These are phyloP conservation scores for Hirtodrosophila duncani DNA, from an alignment of 2,888 invertebrate species.

Conservation along the genomic window DNA sequence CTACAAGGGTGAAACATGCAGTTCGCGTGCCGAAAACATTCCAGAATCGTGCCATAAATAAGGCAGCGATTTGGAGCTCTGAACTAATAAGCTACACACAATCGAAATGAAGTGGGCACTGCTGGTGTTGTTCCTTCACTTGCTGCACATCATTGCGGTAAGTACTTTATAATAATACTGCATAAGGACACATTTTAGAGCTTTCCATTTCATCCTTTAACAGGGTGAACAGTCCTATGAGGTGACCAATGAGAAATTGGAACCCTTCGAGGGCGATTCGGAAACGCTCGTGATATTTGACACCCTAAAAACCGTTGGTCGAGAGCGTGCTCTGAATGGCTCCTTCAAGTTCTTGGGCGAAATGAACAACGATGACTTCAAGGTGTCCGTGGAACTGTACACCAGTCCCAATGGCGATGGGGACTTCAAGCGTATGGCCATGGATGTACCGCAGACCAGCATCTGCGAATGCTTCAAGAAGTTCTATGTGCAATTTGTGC, in stretches of 20 bases:
- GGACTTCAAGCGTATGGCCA: constrained; percentile 61
- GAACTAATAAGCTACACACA: not conserved
- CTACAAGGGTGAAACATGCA: constrained; percentile 39
- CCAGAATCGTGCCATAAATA: constrained; percentile 36
- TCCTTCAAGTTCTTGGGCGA: constrained; percentile 54
- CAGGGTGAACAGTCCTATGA: constrained; percentile 60
- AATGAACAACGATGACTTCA: constrained; percentile 64
- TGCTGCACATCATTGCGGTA: constrained; percentile 42
- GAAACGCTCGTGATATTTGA: constrained; percentile 53
- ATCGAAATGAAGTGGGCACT: constrained; percentile 41
- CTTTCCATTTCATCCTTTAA: not conserved
- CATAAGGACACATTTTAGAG: not conserved
- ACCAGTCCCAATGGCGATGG: constrained; percentile 65
- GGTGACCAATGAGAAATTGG: constrained; percentile 58
- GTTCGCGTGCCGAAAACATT: constrained; percentile 34
- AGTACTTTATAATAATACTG: not conserved
- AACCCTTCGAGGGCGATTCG: constrained; percentile 52
- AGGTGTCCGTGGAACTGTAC: constrained; percentile 59
- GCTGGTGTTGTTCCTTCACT: constrained; percentile 16
- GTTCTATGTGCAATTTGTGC: constrained; percentile 64
- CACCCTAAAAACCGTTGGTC: constrained; percentile 46
- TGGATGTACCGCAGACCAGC: constrained; percentile 63
- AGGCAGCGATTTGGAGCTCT: constrained; percentile 1
- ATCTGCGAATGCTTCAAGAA: constrained; percentile 71
- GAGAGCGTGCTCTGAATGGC: constrained; percentile 63